Base-by-base conservation (phyloP, 2,113 vertebrate species). In the Camarhynchus parvulus region DNA sequence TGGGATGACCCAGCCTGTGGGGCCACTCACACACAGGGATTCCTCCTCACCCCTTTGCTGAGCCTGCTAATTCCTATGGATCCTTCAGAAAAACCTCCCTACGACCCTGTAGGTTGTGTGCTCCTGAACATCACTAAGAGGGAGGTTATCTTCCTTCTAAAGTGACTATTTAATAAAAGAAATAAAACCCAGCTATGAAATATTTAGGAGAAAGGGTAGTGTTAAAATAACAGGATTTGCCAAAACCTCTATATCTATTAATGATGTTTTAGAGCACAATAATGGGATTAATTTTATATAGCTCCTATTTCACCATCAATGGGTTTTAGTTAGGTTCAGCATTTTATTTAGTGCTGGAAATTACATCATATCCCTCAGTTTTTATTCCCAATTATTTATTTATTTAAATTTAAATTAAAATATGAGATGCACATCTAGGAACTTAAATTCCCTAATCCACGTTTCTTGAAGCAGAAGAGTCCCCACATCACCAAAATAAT, bases 1-100 rank as follows among this genome's bases (percentile, higher is more conserved):
- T 1, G 56, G 56, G 4, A 3, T 24, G 52, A 11, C 69, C 78
- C 81, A 25, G 61, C 39, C 64, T 30, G 41, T 17, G 25, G 70
- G 75, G 63, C 35, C 44, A 1, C n/a, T 78, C 70, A 3, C 0
- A 0, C 47, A 0, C 35, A 37, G 47, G 20, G 7, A 24, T 63
- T 69, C 59, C 63, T 59, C 58, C 7, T 17, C 13, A 1, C 19
- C 75, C 30, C 50, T 66, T n/a, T 4, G 7, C 89, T 47, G 27
- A 0, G 2, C 56, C 50, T 37, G 7, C 61, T 42, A 3, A 44
- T 69, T 95, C 81, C 74, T 4, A 9, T 13, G 18, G 72, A 70
- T 10, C 55, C 35, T 24, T 8, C 23, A 6, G 21, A 13, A 31
- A 52, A 52, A 13, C 20, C 68, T 9, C 21, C 59, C 28, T 44